Base-by-base conservation (phyloP, 2,888 invertebrate genomes). In the Coremacera marginata region DNA sequence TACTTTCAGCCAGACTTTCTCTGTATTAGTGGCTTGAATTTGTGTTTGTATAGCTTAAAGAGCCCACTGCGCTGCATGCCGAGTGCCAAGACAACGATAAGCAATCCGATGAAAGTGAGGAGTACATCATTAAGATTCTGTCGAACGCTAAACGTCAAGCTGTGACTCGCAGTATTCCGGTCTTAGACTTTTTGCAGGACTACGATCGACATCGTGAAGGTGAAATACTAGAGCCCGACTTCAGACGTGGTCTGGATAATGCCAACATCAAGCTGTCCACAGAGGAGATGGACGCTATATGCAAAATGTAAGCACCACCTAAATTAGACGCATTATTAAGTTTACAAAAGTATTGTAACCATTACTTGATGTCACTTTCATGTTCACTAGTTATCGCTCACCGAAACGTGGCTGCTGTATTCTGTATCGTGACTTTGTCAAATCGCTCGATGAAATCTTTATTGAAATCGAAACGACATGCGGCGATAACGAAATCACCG, bases 81-180 rank as follows among this genome's bases (percentile, higher is more conserved):
- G 88, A 88, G 55, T 86, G 83, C 73, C 79, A 83, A 8, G 83
- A 83, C 68, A 80, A 90, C 49, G 92, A 94, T 84, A 75, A 71
- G 3, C 71, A 78, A 1, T 68, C 90, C 68, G 92, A 94, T 86
- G 92, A 94, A 22, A 86, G 75, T 72, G 88, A 88, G 37, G 86
- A 86, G 76, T 76, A 77, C 85, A 93, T 95, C 80, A 92, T 94
- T 62, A 91, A 92, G 82, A 92, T 95, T 79, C 90, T 95, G 74
- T 94, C 94, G 22, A 94, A 94, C 89, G 93, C 94, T 81, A 95
- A 95, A 88, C 93, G 93, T 44, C 89, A 92, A 90, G 92, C 93
- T 73, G 92, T 94, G 1, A 91, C 93, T 57, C 94, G 94, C 80
- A 91, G 94, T 60, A 89, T 94, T 4, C 89, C 93, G 57, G 81